Percentiles rank a stretch among this genome's conserved stretches.
These are phyloP conservation scores for Larimichthys polyactis DNA, from an alignment of 2,113 vertebrate genomes.

Conservation along the genomic window DNA sequence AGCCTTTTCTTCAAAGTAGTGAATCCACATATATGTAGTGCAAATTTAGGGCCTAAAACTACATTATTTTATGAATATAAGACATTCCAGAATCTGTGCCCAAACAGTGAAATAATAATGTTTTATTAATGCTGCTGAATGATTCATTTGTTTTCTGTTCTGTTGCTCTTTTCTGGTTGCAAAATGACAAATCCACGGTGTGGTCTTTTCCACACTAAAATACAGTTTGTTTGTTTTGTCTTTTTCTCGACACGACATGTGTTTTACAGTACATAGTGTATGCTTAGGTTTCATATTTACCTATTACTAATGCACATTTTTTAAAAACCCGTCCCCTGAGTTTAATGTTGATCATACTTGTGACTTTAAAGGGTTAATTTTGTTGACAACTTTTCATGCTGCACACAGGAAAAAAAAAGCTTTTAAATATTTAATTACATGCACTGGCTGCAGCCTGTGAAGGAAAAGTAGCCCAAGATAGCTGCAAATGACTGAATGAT, in stretches of 20 bases:
- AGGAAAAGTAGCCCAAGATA: conserved; percentile 75
- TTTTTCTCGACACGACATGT: background rate
- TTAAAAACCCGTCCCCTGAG: background rate
- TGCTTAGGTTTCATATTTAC: background rate
- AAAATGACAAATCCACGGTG: conserved; percentile 9
- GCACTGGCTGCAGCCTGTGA: conserved; percentile 71
- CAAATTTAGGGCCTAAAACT: background rate
- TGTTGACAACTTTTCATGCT: conserved; percentile 62
- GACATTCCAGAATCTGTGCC: background rate
- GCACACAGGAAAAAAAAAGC: conserved; percentile 38
- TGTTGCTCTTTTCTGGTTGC: conserved; percentile 5
- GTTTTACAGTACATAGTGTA: background rate
- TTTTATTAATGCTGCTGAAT: conserved; percentile 21
- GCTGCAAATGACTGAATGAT: conserved; percentile 81
- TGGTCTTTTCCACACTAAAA: background rate
- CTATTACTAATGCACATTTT: background rate
- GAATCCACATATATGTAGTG: background rate
- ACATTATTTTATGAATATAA: background rate
- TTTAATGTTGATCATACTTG: conserved; percentile 17
- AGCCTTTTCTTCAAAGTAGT: conserved; percentile 7
- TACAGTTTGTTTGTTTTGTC: background rate
- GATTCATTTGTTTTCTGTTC: conserved; percentile 26
- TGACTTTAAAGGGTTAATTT: conserved; percentile 62
- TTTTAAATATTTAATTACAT: conserved; percentile 81
- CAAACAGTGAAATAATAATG: conserved; percentile 11